These are phyloP conservation scores for Mormyrops attenuatus DNA, from an alignment of 2,797 vertebrate genomes.

Conservation along the genomic window DNA sequence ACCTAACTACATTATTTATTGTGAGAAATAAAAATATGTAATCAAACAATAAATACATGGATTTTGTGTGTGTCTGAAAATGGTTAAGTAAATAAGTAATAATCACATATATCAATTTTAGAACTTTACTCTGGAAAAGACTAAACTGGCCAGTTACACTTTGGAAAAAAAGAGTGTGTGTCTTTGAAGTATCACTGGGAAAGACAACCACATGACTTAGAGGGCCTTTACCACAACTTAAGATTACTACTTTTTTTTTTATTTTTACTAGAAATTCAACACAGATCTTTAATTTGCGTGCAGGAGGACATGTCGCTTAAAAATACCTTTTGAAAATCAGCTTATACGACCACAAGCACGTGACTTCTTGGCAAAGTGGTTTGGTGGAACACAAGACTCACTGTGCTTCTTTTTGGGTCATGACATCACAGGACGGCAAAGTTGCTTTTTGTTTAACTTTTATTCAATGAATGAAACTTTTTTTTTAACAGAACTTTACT, in stretches of 20 bases:
- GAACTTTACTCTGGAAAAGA: neutral
- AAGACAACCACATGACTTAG: neutral
- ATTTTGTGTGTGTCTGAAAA: neutral
- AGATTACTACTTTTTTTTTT: neutral
- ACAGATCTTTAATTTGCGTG: constrained; percentile 18
- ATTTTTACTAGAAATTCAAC: neutral
- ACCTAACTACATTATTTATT: neutral
- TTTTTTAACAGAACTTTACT: neutral
- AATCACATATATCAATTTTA: neutral
- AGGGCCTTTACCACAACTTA: neutral
- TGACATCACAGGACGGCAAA: neutral
- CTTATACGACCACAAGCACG: neutral
- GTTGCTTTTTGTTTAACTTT: neutral
- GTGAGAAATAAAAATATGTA: neutral
- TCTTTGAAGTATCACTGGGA: neutral
- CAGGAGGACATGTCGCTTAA: constrained; percentile 12
- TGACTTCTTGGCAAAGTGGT: neutral
- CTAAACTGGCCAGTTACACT: neutral
- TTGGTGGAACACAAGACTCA: neutral
- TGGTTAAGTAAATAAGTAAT: neutral
- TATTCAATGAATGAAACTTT: neutral
- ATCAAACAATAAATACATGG: neutral
- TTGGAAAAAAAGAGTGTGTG: no score
- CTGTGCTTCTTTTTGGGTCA: neutral
- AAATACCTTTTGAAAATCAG: constrained; percentile 18